These are phyloP conservation scores for Fundulus diaphanus DNA, from an alignment of 2,797 vertebrate species.

Conservation along the genomic window DNA sequence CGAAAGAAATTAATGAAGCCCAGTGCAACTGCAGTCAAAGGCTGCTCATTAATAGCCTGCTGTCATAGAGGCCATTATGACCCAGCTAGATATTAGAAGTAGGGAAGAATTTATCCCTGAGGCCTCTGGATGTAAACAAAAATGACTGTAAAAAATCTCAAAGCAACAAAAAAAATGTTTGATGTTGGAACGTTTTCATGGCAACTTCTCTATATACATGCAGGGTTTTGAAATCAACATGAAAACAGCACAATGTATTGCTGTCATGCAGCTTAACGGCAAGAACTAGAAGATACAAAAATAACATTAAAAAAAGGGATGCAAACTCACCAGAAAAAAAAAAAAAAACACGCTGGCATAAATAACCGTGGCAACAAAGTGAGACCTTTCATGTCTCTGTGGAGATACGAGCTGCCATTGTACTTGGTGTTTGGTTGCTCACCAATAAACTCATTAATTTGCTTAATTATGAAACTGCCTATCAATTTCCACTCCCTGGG, in stretches of 20 bases:
- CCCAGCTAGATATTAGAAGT: constrained; percentile 64
- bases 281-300: constrained; percentile 14
- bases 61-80: constrained; percentile 67
- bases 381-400: constrained; percentile 72
- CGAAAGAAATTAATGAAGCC: constrained; percentile 77
- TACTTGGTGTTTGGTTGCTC: constrained; percentile 77
- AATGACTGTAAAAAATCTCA: constrained; percentile 34
- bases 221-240: constrained; percentile 54
- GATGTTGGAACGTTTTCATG: constrained; percentile 46
- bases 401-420: constrained; percentile 64
- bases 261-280: constrained; percentile 35
- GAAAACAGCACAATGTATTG: constrained; percentile 46
- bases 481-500: constrained; percentile 73
- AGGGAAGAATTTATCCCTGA: constrained; percentile 43
- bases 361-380: constrained; percentile 69
- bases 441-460: constrained; percentile 85
- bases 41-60: constrained; percentile 78
- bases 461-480: constrained; percentile 84
- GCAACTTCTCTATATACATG: constrained; percentile 38
- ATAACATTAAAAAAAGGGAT: constrained; percentile 46
- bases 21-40: constrained; percentile 76
- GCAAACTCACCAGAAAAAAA: constrained; percentile 30
- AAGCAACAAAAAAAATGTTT: constrained; percentile 24
- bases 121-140: constrained; percentile 53
- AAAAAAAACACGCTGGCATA: constrained; percentile 41